Conservation (phyloP, 2,797 vertebrate species). For the Podarcis lilfordi region DNA sequence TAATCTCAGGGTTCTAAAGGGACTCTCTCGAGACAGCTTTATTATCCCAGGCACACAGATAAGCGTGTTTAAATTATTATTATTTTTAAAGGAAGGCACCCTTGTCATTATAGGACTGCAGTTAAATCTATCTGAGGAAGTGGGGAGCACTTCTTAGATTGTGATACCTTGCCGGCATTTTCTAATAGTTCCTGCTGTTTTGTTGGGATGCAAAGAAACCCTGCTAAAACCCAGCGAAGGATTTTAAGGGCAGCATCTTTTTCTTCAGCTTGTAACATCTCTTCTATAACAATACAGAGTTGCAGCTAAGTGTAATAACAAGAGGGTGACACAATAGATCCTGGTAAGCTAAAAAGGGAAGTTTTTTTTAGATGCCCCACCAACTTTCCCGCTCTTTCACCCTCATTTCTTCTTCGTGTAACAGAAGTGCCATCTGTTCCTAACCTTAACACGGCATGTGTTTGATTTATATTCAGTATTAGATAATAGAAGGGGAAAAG, state of each 20-base stretch:
- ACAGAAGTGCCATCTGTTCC: slow-evolving; percentile 79
- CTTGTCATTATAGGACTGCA: slow-evolving; percentile 57
- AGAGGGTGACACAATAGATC: slow-evolving; percentile 71
- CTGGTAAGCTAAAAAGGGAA: slow-evolving; percentile 62
- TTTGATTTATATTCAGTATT: slow-evolving; percentile 73
- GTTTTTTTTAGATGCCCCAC: slow-evolving; percentile 9
- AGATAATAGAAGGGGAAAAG: slow-evolving; percentile 63
- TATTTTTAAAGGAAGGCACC: slow-evolving; percentile 72
- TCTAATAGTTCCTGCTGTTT: slow-evolving; percentile 52
- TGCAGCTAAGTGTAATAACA: slow-evolving; percentile 69
- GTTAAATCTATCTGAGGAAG: slow-evolving; percentile 64
- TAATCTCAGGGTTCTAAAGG: slow-evolving; percentile 50
- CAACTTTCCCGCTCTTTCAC: slow-evolving; percentile 66
- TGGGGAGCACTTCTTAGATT: slow-evolving; percentile 69
- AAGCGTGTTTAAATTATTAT: slow-evolving; percentile 77
- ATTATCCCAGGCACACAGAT: slow-evolving; percentile 72
- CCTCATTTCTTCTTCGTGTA: slow-evolving; percentile 64
- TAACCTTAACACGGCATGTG: slow-evolving; percentile 54
- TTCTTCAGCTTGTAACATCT: slow-evolving; percentile 70
- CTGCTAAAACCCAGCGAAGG: slow-evolving; percentile 66
- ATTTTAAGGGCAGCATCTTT: slow-evolving; percentile 66
- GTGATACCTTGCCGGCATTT: slow-evolving; percentile 64
- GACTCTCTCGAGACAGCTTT: slow-evolving; percentile 63
- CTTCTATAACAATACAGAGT: slow-evolving; percentile 69
- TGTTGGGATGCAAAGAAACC: slow-evolving; percentile 52